These are phyloP conservation scores for Hydrochoerus hydrochaeris DNA, from an alignment of 2,113 vertebrate species.

Conservation along the genomic window DNA sequence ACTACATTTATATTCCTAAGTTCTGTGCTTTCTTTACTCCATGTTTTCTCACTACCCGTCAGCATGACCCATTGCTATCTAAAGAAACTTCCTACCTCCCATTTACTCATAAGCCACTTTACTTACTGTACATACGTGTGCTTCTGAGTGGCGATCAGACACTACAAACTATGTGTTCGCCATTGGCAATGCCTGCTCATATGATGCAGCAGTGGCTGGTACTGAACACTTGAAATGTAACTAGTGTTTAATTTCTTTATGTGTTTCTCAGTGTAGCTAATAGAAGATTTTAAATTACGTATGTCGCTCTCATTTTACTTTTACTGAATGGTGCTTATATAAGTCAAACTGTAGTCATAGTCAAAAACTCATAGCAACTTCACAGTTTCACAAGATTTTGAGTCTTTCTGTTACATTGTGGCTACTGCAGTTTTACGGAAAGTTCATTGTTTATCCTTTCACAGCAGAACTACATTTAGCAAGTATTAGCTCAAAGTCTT, in stretches of 20 bases:
- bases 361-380: not conserved
- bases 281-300: not conserved
- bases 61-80: not conserved
- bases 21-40: not conserved
- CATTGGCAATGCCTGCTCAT: not conserved
- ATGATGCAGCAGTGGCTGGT: not conserved
- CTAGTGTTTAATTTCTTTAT: constrained; percentile 15
- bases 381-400: not conserved
- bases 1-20: not conserved
- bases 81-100: not conserved
- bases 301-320: not conserved
- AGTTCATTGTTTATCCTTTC: not conserved
- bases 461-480: not conserved
- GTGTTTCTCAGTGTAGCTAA: not conserved
- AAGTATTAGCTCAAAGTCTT: not conserved
- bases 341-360: not conserved
- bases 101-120: not conserved
- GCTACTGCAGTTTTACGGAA: not conserved
- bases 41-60: not conserved
- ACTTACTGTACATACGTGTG: not conserved
- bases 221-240: not conserved
- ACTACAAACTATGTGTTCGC: not conserved
- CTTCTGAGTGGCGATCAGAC: not conserved
- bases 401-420: not conserved
- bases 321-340: not conserved